Conservation (phyloP, 2,888 invertebrate genomes). For the Ceratothoa steindachneri region DNA sequence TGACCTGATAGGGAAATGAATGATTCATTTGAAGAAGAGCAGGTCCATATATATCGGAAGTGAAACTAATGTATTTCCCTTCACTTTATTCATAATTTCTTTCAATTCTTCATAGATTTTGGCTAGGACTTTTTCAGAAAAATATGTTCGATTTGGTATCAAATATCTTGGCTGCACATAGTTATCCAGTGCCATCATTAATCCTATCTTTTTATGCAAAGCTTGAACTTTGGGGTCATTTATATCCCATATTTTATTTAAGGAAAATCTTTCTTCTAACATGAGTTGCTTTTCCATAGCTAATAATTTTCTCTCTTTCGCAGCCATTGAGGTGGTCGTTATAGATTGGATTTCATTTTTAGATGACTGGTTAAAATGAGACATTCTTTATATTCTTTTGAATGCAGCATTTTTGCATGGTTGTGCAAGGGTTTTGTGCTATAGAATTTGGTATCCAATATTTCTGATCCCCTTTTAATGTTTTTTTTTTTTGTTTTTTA, state of each 20-base stretch:
- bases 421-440: not conserved
- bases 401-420: not conserved
- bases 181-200: not conserved
- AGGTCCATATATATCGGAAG: not conserved
- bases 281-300: not conserved
- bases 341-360: not conserved
- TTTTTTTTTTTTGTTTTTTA: too few relatives aligned
- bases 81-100: not conserved
- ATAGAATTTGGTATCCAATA: not conserved
- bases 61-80: not conserved
- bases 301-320: not conserved
- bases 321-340: not conserved
- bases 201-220: not conserved
- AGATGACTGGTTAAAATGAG: not conserved
- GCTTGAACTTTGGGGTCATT: not conserved
- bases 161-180: not conserved
- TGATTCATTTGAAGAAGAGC: not conserved
- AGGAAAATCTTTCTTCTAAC: not conserved
- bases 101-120: conserved; percentile 2
- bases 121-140: not conserved
- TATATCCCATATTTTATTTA: not conserved
- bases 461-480: not conserved
- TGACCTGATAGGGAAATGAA: not conserved
- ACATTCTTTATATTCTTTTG: not conserved
- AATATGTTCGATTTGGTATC: not conserved